These are phyloP conservation scores for Synodontis membranacea DNA, from an alignment of 2,113 vertebrate genomes.

Conservation along the genomic window DNA sequence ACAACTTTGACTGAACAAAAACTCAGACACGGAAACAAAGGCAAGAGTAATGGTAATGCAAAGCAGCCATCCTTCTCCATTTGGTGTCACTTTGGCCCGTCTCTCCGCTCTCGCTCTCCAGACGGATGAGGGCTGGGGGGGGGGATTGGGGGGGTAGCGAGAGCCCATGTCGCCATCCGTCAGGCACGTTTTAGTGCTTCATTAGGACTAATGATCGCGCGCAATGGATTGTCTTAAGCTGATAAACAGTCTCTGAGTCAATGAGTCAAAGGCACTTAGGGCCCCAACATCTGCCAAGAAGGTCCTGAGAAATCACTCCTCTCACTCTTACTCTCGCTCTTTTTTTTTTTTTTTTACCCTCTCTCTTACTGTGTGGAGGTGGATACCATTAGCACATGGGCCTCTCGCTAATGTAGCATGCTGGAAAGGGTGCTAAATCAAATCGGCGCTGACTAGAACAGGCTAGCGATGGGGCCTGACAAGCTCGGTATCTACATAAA, in stretches of 20 bases:
- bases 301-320: constrained; percentile 77
- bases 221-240: constrained; percentile 80
- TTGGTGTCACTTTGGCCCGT: constrained; percentile 48
- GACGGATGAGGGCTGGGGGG: constrained; percentile 61
- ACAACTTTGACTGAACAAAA: constrained; percentile 69
- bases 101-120: constrained; percentile 56
- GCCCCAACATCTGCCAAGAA: constrained; percentile 81
- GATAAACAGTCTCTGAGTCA: constrained; percentile 81
- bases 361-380: constrained; percentile 11
- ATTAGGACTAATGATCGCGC: constrained; percentile 81
- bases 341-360: background rate
- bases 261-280: constrained; percentile 85
- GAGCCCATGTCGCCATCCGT: constrained; percentile 69
- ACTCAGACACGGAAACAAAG: constrained; percentile 75
- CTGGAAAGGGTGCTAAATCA: constrained; percentile 50
- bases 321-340: background rate
- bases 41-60: constrained; percentile 75
- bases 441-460: constrained; percentile 37
- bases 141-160: constrained; percentile 26
- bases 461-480: constrained; percentile 17
- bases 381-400: constrained; percentile 38
- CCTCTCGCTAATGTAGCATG: constrained; percentile 47
- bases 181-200: constrained; percentile 78
- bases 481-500: constrained; percentile 23
- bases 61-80: constrained; percentile 68